Evolutionary conservation across 2,797 vertebrate genomes (phyloP).

Genomic region (Leontocebus nigricollis): DNA sequence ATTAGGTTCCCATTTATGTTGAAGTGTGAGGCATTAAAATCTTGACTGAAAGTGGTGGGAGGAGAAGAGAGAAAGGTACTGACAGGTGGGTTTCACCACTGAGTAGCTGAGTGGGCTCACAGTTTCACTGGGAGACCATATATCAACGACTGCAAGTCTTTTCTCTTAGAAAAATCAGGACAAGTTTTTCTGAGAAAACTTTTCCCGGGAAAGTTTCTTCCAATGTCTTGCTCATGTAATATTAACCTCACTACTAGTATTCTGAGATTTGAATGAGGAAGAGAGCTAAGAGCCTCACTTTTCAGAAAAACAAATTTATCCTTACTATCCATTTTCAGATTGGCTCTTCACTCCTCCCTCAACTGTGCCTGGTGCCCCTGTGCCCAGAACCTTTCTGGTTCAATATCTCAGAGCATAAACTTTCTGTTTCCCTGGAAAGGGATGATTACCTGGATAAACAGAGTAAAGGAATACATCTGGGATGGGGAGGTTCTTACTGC

Average conservation of each 20-base stretch:
- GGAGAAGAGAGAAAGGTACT: background rate
- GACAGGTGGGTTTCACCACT: background rate
- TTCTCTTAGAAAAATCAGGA: background rate
- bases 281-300: background rate
- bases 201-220: slow-evolving; percentile 8
- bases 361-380: background rate
- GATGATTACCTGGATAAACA: background rate
- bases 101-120: background rate
- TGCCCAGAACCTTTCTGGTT: slow-evolving; percentile 25
- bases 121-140: background rate
- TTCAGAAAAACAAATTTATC: background rate
- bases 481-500: background rate
- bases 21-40: background rate
- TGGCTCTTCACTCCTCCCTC: background rate
- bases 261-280: background rate
- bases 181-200: background rate
- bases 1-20: background rate
- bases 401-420: slow-evolving; percentile 3
- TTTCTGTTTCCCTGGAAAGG: background rate
- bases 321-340: background rate
- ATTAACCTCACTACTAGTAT: background rate
- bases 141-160: background rate
- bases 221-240: background rate
- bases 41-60: background rate
- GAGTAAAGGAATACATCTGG: background rate